Percentiles rank a stretch among this genome's conserved stretches.
Conservation (phyloP, 2,113 vertebrate species). For the Brachirus orientalis region DNA sequence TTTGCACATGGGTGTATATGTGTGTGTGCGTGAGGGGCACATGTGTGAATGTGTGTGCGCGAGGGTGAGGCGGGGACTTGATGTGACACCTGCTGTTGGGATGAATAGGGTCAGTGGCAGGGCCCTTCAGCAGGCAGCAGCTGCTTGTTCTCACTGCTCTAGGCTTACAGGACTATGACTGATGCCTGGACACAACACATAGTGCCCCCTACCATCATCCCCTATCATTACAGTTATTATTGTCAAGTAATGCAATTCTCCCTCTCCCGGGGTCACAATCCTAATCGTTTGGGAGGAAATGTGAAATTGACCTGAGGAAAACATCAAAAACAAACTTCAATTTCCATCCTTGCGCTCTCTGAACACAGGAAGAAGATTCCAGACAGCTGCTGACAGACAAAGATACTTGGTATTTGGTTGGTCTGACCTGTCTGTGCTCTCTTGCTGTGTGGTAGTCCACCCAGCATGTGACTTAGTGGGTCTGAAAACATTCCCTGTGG, state of each 20-base stretch:
- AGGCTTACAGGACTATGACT: constrained; percentile 38
- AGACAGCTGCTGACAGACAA: constrained; percentile 75
- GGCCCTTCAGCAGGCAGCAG: constrained; percentile 79
- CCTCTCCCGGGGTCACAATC: constrained; percentile 47
- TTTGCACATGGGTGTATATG: constrained; percentile 33
- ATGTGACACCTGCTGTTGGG: constrained; percentile 83
- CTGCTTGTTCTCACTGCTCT: constrained; percentile 80
- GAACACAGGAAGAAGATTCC: constrained; percentile 69
- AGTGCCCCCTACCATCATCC: constrained; percentile 68
- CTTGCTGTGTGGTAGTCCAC: constrained; percentile 78
- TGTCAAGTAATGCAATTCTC: constrained; percentile 39
- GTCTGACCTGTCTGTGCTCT: constrained; percentile 79
- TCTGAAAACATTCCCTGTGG: constrained; percentile 74
- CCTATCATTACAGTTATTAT: constrained; percentile 72
- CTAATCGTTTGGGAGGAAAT: constrained; percentile 63
- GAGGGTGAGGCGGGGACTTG: constrained; percentile 66
- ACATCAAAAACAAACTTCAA: constrained; percentile 68
- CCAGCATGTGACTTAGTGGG: constrained; percentile 67
- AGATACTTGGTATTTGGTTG: constrained; percentile 73
- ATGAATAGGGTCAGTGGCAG: constrained; percentile 83
- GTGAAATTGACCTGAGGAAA: constrained; percentile 67
- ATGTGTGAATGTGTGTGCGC: constrained; percentile 56
- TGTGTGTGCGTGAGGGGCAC: constrained; percentile 29
- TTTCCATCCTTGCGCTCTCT: constrained; percentile 57
- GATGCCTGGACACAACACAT: constrained; percentile 49